Evolutionary conservation across 2,113 vertebrate species (phyloP).

Genomic region (Astur gentilis): DNA sequence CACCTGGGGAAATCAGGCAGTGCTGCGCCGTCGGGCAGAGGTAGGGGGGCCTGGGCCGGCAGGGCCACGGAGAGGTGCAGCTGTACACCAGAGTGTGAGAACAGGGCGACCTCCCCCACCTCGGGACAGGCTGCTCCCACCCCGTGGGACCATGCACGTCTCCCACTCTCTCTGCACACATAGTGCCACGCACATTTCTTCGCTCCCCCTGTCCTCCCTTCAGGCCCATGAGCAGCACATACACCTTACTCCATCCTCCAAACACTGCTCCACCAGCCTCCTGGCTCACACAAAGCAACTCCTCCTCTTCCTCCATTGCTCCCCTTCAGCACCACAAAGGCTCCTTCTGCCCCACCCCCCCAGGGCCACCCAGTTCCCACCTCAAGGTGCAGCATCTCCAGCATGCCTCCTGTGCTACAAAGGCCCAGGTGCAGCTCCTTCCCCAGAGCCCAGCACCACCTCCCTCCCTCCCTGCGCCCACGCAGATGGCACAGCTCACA

Average conservation of each 20-base stretch:
- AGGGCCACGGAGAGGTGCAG: neutral
- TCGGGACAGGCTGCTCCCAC: neutral
- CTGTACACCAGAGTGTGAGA: neutral
- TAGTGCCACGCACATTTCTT: rapidly evolving
- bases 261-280: neutral
- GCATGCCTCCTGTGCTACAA: neutral
- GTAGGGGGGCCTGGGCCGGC: rapidly evolving
- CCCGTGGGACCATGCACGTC: rapidly evolving
- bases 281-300: neutral
- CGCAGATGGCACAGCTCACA: rapidly evolving
- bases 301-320: neutral
- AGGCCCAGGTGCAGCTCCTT: neutral
- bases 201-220: neutral
- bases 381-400: neutral
- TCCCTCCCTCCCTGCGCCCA: neutral
- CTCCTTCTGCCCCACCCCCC: neutral
- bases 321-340: neutral
- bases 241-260: neutral
- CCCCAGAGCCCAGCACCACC: neutral
- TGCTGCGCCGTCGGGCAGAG: neutral
- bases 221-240: neutral
- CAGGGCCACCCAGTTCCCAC: neutral
- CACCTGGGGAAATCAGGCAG: conserved; percentile 27
- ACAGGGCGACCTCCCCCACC: neutral
- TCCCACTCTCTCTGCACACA: neutral